Evolutionary conservation across 1,140 invertebrate genomes (phyloP).

Genomic region (Orius insidiosus): DNA sequence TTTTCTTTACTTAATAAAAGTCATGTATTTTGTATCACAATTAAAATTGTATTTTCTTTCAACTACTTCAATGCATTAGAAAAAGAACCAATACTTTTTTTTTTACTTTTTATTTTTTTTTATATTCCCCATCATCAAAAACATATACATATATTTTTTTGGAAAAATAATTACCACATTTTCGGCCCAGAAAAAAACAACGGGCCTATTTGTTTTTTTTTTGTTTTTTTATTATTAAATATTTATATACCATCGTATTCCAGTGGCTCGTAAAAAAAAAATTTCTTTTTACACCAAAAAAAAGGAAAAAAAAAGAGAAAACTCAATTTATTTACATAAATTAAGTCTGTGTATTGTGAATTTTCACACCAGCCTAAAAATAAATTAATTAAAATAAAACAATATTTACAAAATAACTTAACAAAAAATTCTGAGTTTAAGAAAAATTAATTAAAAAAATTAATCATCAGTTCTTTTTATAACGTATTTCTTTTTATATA

Average conservation of each 20-base stretch:
- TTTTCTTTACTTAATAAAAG: too few species aligned
- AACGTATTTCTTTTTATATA: too few species aligned
- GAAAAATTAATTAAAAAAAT: too few species aligned
- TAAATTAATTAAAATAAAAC: too few species aligned
- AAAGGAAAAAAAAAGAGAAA: constrained; percentile 7
- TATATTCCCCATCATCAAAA: constrained; percentile 5
- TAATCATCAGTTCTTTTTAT: too few species aligned
- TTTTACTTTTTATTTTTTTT: not conserved
- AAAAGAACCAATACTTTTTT: constrained; percentile 11
- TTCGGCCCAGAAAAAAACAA: constrained; percentile 7
- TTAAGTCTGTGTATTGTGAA: too few species aligned
- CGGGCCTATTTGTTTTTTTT: not conserved
- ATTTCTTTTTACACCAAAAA: constrained; percentile 5
- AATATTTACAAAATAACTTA: too few species aligned
- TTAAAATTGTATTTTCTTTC: constrained; percentile 16
- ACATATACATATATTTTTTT: constrained; percentile 11
- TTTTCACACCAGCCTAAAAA: too few species aligned
- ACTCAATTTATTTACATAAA: constrained; percentile 9
- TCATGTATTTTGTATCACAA: constrained; percentile 12
- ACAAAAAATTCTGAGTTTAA: too few species aligned
- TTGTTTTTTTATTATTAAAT: too few species aligned
- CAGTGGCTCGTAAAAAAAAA: not conserved
- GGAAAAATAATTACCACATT: constrained; percentile 15
- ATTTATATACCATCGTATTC: not conserved
- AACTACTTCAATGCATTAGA: constrained; percentile 13